Percentiles rank a stretch among this genome's conserved stretches.
Evolutionary conservation across 2,888 invertebrate species (phyloP).

Genomic region (Phyllotreta striolata): DNA sequence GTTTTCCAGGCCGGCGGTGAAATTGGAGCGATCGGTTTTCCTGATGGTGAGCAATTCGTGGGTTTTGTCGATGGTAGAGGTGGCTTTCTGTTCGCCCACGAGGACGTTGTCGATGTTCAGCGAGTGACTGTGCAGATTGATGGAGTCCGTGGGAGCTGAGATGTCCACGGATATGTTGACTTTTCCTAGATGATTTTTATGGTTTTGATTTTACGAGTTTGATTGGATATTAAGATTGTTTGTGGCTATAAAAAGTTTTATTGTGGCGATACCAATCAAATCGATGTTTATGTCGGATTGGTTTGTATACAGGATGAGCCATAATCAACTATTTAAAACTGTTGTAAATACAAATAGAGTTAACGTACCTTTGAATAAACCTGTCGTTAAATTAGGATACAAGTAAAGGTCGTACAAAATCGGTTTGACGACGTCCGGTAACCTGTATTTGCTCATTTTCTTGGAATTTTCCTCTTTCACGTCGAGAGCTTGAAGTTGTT

Average conservation of each 20-base stretch:
- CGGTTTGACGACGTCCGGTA: conserved; percentile 70
- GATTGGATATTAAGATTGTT: no score
- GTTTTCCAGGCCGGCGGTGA: conserved; percentile 59
- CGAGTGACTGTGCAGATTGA: conserved; percentile 70
- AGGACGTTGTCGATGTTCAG: conserved; percentile 63
- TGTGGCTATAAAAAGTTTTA: no score
- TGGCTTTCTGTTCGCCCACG: conserved; percentile 47
- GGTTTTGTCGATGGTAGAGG: conserved; percentile 43
- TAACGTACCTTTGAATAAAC: conserved; percentile 64
- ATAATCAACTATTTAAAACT: no score
- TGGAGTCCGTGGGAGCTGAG: conserved; percentile 58
- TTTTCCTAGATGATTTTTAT: conserved; percentile 48
- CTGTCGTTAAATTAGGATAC: conserved; percentile 69
- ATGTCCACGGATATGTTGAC: conserved; percentile 64
- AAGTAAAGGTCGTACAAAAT: conserved; percentile 73
- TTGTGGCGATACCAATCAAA: no score
- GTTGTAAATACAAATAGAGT: no score
- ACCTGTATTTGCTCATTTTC: conserved; percentile 59
- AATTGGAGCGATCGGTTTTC: conserved; percentile 39
- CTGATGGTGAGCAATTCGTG: conserved; percentile 52
- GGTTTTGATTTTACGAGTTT: no score
- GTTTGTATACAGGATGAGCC: not conserved
- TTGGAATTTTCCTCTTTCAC: conserved; percentile 21
- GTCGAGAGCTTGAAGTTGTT: conserved; percentile 43
- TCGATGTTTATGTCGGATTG: not conserved